Conservation (phyloP, 1,140 invertebrate genomes). For the Vanessa tameamea region DNA sequence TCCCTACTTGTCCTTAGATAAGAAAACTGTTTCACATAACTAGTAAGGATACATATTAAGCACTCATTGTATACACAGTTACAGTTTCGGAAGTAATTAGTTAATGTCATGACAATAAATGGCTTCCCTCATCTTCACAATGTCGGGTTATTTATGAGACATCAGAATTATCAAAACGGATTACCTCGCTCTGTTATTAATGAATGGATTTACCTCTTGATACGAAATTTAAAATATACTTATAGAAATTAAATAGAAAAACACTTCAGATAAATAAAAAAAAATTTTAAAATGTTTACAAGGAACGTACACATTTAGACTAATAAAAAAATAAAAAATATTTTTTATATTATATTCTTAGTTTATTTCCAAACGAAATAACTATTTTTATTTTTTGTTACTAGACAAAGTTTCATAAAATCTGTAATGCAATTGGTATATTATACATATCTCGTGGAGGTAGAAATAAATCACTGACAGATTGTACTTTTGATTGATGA, state of each 20-base stretch:
- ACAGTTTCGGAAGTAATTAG: constrained; percentile 19
- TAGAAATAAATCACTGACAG: constrained; percentile 27
- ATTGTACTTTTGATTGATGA: constrained; percentile 30
- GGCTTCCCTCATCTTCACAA: constrained; percentile 11
- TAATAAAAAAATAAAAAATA: too few relatives aligned
- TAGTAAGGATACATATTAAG: too few relatives aligned
- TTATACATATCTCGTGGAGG: constrained; percentile 5
- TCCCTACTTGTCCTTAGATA: background rate
- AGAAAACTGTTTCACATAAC: too few relatives aligned
- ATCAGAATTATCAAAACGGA: constrained; percentile 23
- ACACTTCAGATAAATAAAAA: background rate
- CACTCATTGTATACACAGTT: background rate
- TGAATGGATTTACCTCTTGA: constrained; percentile 14
- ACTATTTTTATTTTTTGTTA: too few relatives aligned
- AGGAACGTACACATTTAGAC: too few relatives aligned
- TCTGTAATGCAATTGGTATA: constrained; percentile 5
- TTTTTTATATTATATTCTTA: too few relatives aligned
- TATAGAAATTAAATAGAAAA: background rate
- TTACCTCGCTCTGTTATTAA: constrained; percentile 9
- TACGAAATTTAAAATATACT: background rate
- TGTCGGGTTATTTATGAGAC: constrained; percentile 21
- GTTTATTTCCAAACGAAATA: too few relatives aligned
- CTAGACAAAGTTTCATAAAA: background rate
- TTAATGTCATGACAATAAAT: constrained; percentile 20
- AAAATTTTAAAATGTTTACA: too few relatives aligned